Conservation (phyloP, 1,140 invertebrate genomes). For the Rhopalosiphum maidis region DNA sequence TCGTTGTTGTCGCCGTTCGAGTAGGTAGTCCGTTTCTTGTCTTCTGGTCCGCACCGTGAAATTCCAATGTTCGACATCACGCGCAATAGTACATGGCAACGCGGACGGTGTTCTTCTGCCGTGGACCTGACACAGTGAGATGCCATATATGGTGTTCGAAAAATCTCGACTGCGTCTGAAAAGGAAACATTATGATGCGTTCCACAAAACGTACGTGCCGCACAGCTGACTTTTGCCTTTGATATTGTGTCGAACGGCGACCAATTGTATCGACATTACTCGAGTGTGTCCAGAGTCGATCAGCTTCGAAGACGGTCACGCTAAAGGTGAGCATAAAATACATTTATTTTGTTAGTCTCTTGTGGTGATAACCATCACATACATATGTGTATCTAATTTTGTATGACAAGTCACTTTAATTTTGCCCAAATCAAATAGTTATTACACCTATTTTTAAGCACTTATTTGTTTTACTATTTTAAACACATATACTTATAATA, state of each 20-base stretch:
- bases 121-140: neutral
- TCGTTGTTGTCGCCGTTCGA: neutral
- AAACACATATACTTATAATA: neutral
- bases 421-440: neutral
- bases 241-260: neutral
- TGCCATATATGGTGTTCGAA: conserved; percentile 26
- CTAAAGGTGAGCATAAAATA: neutral
- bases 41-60: neutral
- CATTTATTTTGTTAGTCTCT: neutral
- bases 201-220: neutral
- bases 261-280: neutral
- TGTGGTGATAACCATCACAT: neutral
- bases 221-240: conserved; percentile 26
- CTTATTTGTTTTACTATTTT: neutral
- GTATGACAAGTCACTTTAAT: neutral
- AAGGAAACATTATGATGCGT: conserved; percentile 38
- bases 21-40: neutral
- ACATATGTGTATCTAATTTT: neutral
- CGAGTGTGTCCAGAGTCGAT: neutral
- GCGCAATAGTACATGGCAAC: neutral
- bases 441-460: neutral
- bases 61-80: neutral
- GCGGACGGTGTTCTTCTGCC: neutral
- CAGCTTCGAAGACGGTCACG: neutral
- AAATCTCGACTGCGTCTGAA: neutral